Evolutionary conservation across 2,797 vertebrate species (phyloP).

Genomic region (Vipera latastei): DNA sequence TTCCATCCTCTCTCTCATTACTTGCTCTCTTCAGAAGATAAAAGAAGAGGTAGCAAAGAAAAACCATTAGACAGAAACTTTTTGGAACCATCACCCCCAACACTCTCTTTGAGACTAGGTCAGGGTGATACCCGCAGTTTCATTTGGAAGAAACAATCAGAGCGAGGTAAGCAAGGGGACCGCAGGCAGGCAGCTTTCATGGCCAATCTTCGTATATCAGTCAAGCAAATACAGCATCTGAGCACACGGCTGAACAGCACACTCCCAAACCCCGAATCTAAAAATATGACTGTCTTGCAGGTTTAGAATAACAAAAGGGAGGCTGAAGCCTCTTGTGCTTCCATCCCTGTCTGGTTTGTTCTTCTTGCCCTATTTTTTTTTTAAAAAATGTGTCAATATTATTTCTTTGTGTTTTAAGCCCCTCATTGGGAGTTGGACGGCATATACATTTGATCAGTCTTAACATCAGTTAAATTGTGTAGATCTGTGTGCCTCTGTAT

Average conservation of each 20-base stretch:
- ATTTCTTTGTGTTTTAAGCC: not conserved
- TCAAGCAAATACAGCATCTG: not conserved
- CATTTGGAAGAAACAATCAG: not conserved
- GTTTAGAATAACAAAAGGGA: not conserved
- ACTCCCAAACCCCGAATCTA: not conserved
- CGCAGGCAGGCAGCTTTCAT: not conserved
- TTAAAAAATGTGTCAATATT: not conserved
- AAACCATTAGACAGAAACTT: not conserved
- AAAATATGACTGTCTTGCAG: not conserved
- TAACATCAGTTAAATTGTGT: not conserved
- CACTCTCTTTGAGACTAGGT: not conserved
- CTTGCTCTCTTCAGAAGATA: not conserved
- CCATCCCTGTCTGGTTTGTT: not conserved
- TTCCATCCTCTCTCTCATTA: not conserved
- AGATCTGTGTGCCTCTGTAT: not conserved
- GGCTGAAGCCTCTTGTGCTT: not conserved
- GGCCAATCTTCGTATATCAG: not conserved
- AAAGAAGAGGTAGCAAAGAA: not conserved
- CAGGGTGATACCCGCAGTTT: not conserved
- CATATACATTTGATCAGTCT: not conserved
- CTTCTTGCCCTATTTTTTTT: not conserved
- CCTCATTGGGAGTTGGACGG: not conserved
- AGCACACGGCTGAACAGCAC: not conserved
- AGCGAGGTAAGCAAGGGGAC: not conserved
- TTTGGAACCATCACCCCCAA: not conserved